Evolutionary conservation across 2,888 invertebrate genomes (phyloP).

Genomic region (Rhagium mordax): DNA sequence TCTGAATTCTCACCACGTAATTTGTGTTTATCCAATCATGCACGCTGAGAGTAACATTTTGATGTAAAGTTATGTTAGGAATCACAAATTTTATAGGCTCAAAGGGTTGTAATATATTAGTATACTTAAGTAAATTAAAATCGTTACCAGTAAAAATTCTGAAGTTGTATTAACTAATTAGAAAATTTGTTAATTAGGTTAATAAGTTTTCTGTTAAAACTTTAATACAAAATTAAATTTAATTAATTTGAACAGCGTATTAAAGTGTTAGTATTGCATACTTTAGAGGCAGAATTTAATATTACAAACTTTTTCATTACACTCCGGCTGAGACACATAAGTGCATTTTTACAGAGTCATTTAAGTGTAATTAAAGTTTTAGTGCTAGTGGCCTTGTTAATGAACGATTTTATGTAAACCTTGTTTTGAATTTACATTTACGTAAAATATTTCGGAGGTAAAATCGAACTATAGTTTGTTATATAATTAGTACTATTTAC

Average conservation of each 20-base stretch:
- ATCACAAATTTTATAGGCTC: not conserved
- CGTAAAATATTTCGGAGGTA: not conserved
- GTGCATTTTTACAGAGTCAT: slow-evolving; percentile 34
- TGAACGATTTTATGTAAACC: slow-evolving; percentile 23
- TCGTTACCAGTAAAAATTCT: not conserved
- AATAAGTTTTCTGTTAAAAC: slow-evolving; percentile 4
- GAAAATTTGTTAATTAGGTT: slow-evolving; percentile 7
- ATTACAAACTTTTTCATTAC: slow-evolving; percentile 31
- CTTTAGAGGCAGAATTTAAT: slow-evolving; percentile 22
- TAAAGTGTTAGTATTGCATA: slow-evolving; percentile 1
- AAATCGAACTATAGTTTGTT: not conserved
- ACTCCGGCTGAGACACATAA: slow-evolving; percentile 17
- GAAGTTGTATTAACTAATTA: slow-evolving; percentile 2
- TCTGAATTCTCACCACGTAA: not conserved
- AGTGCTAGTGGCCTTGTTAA: slow-evolving; percentile 16
- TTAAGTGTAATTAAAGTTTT: slow-evolving; percentile 31
- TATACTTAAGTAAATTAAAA: not conserved
- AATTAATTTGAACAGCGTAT: slow-evolving; percentile 19
- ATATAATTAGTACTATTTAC: too few relatives aligned
- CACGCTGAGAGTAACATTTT: not conserved
- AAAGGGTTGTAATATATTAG: not conserved
- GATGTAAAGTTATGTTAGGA: not conserved
- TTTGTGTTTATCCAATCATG: not conserved
- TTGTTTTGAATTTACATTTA: slow-evolving; percentile 9
- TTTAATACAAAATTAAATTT: slow-evolving; percentile 23